Percentiles rank a stretch among this genome's conserved stretches.
phyloP scores from a whole-genome alignment of 2,113 vertebrate species.

The Hyperopisus bebe region DNA sequence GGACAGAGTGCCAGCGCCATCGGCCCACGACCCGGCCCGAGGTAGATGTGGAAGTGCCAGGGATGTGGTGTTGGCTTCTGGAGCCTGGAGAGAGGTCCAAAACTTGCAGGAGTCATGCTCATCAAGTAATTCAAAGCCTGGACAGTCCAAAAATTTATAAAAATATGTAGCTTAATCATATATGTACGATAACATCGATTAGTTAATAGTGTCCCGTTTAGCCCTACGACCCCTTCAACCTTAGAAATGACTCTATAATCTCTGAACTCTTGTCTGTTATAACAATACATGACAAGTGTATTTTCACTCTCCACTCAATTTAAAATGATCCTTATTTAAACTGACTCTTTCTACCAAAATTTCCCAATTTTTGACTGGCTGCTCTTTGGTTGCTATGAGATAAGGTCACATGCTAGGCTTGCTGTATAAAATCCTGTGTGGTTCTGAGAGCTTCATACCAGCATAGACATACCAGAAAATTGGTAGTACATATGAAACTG shows the following conservation, averaged over 20 bases:
- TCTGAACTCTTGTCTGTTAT: constrained; percentile 3
- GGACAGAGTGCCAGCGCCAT: not conserved
- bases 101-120: not conserved
- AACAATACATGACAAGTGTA: constrained; percentile 11
- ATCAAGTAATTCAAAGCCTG: not conserved
- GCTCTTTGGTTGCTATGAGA: constrained; percentile 4
- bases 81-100: not conserved
- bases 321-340: constrained; percentile 12
- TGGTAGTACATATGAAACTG: not conserved
- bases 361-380: not conserved
- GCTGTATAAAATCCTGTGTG: not conserved
- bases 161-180: not conserved
- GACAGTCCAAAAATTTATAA: not conserved
- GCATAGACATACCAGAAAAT: not conserved
- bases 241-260: not conserved
- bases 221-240: not conserved
- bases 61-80: not conserved
- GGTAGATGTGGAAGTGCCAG: not conserved
- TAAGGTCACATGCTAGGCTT: not conserved
- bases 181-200: not conserved
- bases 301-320: constrained; percentile 9
- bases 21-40: not conserved
- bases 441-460: not conserved
- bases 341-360: constrained; percentile 5
- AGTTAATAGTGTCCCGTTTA: not conserved